Percentiles rank a stretch among this genome's conserved stretches.
These are phyloP conservation scores for Campoletis sonorensis DNA, from an alignment of 1,140 invertebrate genomes.

Conservation along the genomic window DNA sequence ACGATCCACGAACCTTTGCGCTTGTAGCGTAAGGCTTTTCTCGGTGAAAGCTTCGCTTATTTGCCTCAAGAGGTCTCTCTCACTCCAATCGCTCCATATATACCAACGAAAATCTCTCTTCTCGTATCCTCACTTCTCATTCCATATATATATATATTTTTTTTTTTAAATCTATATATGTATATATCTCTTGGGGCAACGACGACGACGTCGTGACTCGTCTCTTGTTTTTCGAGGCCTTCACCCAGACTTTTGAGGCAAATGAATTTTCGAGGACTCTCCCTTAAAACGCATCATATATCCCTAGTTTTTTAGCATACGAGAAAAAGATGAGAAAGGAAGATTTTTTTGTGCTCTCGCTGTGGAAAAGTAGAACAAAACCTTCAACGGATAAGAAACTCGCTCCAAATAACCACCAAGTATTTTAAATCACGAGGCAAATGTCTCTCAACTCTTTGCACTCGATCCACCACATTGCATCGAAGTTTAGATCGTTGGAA, in stretches of 20 bases:
- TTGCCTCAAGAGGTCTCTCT: conserved; percentile 32
- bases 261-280: conserved; percentile 70
- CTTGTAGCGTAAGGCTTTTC: conserved; percentile 14
- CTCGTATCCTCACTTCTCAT: conserved; percentile 40
- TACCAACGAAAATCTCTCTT: conserved; percentile 19
- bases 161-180: no score
- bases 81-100: conserved; percentile 46
- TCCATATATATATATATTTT: background rate
- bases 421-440: no score
- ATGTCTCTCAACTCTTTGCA: background rate
- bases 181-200: conserved; percentile 21
- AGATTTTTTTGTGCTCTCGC: background rate
- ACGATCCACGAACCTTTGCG: background rate
- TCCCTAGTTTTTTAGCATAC: conserved; percentile 20
- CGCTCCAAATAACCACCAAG: no score
- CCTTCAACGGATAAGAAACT: background rate
- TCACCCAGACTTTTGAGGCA: conserved; percentile 59
- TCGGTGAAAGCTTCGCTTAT: conserved; percentile 28
- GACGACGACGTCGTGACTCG: conserved; percentile 34
- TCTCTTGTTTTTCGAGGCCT: conserved; percentile 36
- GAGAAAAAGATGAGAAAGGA: conserved; percentile 17
- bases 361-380: conserved; percentile 1
- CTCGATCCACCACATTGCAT: no score
- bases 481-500: no score
- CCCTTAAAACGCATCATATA: conserved; percentile 13